A percentile compares a stretch with the other conserved stretches of the same genome.
Evolutionary conservation across 2,113 vertebrate genomes (phyloP).

Genomic region (Rostratula benghalensis): DNA sequence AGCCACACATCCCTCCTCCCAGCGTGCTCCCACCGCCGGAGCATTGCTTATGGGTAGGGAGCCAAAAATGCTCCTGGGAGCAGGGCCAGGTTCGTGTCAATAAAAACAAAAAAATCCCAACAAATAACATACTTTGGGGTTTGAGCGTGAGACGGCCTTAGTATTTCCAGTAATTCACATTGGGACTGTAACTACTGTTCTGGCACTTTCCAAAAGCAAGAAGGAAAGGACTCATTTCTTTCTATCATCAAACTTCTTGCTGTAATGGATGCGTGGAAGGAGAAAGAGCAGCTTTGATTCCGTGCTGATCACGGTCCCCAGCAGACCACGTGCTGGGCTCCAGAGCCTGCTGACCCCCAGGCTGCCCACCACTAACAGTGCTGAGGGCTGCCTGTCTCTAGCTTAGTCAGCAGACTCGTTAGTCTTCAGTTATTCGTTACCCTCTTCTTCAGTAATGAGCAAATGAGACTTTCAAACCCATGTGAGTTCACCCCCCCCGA

Average conservation of each 20-base stretch:
- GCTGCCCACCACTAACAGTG: background rate
- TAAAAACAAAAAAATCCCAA: slow-evolving; percentile 35
- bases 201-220: background rate
- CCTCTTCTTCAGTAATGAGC: background rate
- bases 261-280: background rate
- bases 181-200: slow-evolving; percentile 26
- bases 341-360: accelerated
- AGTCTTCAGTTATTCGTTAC: background rate
- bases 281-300: background rate
- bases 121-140: background rate
- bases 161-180: slow-evolving; percentile 26
- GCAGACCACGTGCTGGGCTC: accelerated
- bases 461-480: background rate
- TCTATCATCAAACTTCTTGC: background rate
- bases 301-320: accelerated
- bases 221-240: background rate
- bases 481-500: accelerated
- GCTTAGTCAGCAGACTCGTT: background rate
- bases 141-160: background rate
- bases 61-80: background rate
- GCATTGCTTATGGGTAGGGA: background rate
- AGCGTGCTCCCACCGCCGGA: accelerated
- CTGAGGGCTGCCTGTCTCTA: background rate
- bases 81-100: slow-evolving; percentile 14
- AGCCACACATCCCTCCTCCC: background rate